Percentiles rank a stretch among this genome's conserved stretches.
phyloP scores from a whole-genome alignment of 2,888 invertebrate species.

The Parthenolecanium corni region DNA sequence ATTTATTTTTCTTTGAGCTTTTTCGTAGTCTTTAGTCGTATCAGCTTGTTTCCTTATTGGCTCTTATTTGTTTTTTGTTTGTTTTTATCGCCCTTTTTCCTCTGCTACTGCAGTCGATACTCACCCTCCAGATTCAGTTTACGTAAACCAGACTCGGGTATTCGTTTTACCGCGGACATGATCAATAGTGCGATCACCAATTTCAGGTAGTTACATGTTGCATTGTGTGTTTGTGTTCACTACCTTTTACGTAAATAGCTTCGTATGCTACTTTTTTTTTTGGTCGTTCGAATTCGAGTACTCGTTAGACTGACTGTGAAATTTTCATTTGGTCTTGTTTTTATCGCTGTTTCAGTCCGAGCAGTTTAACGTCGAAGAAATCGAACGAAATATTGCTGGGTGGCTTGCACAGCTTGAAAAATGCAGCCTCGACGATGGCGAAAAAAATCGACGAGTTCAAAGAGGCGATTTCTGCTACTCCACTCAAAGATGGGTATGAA shows the following conservation, averaged over 20 bases:
- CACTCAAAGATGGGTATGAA: constrained; percentile 50
- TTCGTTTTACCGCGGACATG: constrained; percentile 64
- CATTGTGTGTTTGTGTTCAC: constrained; percentile 35
- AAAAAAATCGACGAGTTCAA: constrained; percentile 86
- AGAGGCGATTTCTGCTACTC: constrained; percentile 80
- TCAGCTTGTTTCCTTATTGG: neutral
- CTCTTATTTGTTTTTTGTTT: constrained; percentile 30
- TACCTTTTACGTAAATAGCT: constrained; percentile 28
- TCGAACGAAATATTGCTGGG: constrained; percentile 78
- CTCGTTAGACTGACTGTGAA: neutral
- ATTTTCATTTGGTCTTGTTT: neutral
- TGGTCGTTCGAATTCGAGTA: neutral
- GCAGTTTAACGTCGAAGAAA: constrained; percentile 71
- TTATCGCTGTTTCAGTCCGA: constrained; percentile 51
- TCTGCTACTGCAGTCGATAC: constrained; percentile 55
- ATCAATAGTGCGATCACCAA: constrained; percentile 60
- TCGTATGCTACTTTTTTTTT: constrained; percentile 11
- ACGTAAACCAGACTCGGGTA: constrained; percentile 55
- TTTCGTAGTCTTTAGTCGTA: too few relatives aligned
- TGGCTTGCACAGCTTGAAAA: constrained; percentile 73
- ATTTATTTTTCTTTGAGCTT: too few relatives aligned
- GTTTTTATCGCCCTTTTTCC: constrained; percentile 34
- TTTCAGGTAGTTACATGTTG: constrained; percentile 51
- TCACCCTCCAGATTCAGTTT: constrained; percentile 71
- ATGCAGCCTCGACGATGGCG: constrained; percentile 70